Conservation (phyloP, 2,113 vertebrate species). For the Rattus norvegicus region GRCr8 NC_086031.1:63949001-63949500, state of each 20-base stretch:
- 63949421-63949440: not conserved
- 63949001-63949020: too few species aligned
- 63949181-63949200: not conserved
- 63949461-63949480: not conserved
- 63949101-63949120: not conserved
- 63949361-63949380: conserved; percentile 9
- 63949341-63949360: not conserved
- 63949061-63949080: too few species aligned
- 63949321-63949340: not conserved
- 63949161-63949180: not conserved
- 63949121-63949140: not conserved
- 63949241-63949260: not conserved
- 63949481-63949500: not conserved
- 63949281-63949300: not conserved
- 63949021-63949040: too few species aligned
- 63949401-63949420: conserved; percentile 9
- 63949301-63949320: not conserved
- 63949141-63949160: not conserved
- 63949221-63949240: not conserved
- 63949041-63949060: too few species aligned
- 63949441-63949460: not conserved
- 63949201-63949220: not conserved
- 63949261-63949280: not conserved
- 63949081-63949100: too few species aligned
- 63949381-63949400: not conserved